Base-by-base conservation (phyloP, 1,140 invertebrate species). In the Polypedilum pembai region DNA sequence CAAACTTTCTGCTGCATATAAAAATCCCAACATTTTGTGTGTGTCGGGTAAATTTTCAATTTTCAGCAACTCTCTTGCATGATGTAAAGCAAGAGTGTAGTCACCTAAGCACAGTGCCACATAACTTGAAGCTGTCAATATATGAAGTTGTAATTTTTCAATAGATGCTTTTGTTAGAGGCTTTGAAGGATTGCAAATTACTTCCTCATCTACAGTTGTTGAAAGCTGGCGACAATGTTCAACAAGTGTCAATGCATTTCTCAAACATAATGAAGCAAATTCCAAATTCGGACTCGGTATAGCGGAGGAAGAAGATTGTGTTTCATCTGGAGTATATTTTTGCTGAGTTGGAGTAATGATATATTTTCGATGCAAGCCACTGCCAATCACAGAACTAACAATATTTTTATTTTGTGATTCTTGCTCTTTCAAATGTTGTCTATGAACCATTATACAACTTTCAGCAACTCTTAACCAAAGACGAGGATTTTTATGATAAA, bases 391-490 rank as follows among this genome's bases (percentile, higher is more conserved):
- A 75, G 86, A 86, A 76, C 88, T 85, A 18, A 91, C 85, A 65
- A 89, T 80, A 75, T 90, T 87, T 77, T 88, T 88, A 66, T 87
- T 84, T 74, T 80, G 79, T 73, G 77, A 76, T 18, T 77, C 76
- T 17, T 41, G 45, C 85, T 85, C 77, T 86, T 74, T 73, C 80
- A 80, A 84, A 82, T 91, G 89, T 73, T 84, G 80, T 85, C 91
- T 90, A 76, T 91, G 85, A 65, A 86, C 85, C 81, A 88, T 86
- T 74, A 93, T 90, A 81, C 94, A 96, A 80, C 95, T 96, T 83
- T 98, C 96, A 0, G 96, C 94, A 77, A 98, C 85, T 77, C 95
- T 86, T 40, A 97, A 82, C 96, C 96, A 98, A 3, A 98, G 85
- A 73, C 93, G 85, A 1, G 94, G 91, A 84, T 96, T 97, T 77